A percentile compares a stretch with the other conserved stretches of the same genome.
Conservation (phyloP, 1,140 invertebrate species). For the Macrobrachium rosenbergii region DNA sequence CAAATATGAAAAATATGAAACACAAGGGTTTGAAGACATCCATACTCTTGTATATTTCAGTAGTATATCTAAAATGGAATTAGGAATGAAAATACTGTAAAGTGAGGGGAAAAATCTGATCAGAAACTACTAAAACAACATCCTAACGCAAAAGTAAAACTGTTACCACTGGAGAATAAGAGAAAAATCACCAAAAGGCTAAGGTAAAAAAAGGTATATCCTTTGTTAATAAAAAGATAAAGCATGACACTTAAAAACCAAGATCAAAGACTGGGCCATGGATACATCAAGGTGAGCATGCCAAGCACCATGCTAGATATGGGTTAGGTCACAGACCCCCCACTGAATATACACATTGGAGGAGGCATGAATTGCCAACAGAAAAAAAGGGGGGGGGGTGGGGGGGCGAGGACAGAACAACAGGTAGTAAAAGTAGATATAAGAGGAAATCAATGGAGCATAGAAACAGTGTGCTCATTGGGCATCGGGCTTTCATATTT, state of each 20-base stretch:
- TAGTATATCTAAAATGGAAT: too few species aligned
- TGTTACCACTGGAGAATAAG: too few species aligned
- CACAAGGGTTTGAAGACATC: too few species aligned
- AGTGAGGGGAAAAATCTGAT: too few species aligned
- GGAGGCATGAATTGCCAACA: neutral
- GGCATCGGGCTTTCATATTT: constrained; percentile 28
- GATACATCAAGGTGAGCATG: constrained; percentile 56
- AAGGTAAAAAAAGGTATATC: too few species aligned
- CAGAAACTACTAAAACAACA: too few species aligned
- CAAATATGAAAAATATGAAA: too few species aligned
- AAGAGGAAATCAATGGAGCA: constrained; percentile 4
- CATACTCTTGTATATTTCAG: too few species aligned
- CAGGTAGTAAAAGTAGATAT: neutral
- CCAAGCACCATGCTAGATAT: constrained; percentile 46
- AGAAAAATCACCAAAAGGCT: too few species aligned
- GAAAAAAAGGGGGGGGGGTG: neutral
- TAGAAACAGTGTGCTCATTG: constrained; percentile 49
- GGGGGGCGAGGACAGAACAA: neutral
- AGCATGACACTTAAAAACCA: too few species aligned
- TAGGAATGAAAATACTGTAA: too few species aligned
- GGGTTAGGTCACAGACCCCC: constrained; percentile 14
- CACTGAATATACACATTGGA: constrained; percentile 17
- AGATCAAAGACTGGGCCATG: constrained; percentile 31
- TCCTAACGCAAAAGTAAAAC: too few species aligned
- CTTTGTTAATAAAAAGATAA: neutral